These are phyloP conservation scores for Parnassius apollo DNA, from an alignment of 2,888 invertebrate genomes.

Conservation along the genomic window DNA sequence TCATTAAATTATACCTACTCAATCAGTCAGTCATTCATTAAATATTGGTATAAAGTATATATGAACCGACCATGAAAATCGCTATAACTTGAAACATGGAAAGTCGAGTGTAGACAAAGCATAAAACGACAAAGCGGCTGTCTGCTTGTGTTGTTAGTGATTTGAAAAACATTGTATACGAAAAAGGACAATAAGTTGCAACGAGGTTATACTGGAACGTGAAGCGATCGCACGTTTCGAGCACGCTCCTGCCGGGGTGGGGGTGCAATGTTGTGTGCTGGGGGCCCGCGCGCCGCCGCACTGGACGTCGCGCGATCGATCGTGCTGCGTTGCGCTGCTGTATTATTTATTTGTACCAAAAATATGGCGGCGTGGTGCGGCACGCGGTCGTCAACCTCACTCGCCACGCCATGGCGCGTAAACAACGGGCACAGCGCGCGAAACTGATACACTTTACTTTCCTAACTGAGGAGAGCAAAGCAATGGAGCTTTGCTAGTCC, in stretches of 20 bases:
- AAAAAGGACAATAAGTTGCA: constrained; percentile 23
- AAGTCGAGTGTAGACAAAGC: no score
- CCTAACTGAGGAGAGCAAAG: constrained; percentile 2
- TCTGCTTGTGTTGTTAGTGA: background rate
- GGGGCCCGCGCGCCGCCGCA: constrained; percentile 60
- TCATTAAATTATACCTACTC: no score
- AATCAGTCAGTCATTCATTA: no score
- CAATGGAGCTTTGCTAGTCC: constrained; percentile 1
- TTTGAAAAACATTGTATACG: constrained; percentile 11
- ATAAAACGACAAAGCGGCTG: no score
- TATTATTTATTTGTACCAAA: constrained; percentile 74
- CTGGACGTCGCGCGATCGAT: constrained; percentile 64
- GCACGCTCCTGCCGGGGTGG: constrained; percentile 33
- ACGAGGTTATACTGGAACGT: constrained; percentile 29
- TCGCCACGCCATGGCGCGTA: constrained; percentile 24
- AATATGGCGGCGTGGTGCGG: constrained; percentile 69
- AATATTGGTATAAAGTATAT: no score
- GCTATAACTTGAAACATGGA: no score
- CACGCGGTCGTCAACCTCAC: constrained; percentile 32
- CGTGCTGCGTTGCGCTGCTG: constrained; percentile 66
- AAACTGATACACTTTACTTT: constrained; percentile 20
- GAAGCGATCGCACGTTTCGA: constrained; percentile 34
- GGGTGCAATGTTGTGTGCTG: constrained; percentile 26
- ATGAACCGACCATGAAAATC: no score
- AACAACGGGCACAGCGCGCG: constrained; percentile 23